Base-by-base conservation (phyloP, 2,797 vertebrate species). In the Hydrolagus colliei region DNA sequence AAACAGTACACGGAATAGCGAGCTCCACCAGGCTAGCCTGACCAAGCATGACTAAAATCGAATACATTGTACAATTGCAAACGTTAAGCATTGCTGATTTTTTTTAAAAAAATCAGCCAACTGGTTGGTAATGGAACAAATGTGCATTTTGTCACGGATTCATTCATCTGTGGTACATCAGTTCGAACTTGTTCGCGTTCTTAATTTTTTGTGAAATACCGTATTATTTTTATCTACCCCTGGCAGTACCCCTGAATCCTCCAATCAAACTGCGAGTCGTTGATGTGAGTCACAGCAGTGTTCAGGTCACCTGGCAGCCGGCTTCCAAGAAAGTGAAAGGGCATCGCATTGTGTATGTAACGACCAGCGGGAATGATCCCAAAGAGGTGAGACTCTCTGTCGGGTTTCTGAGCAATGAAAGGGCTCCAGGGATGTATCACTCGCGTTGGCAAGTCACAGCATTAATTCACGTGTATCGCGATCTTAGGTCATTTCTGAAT, bases 221-320 rank as follows among this genome's bases (percentile, higher is more conserved):
- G 3, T 76, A 9, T 52, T 52, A 18, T 14, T 9, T 35, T 20
- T 61, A 0, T 86, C 27, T 86, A 52, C 79, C 61, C 77, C 67
- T 89, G 89, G 22, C 91, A 98, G 97, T 94, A 32, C 86, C 93
- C 20, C 89, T 95, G 86, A 93, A 90, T 0, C 88, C 92, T 0
- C 95, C 94, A 0, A 27, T 89, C 11, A 94, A 89, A 72, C 88
- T 98, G 87, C 92, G 92, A 75, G 96, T 99, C 90, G 95, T 95
- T 0, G 90, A 95, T 72, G 92, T 98, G 82, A 95, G 92, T 89
- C 97, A 99, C 80, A 94, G 95, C 0, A 93, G 93, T 0, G 91
- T 95, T 68, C 92, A 90, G 3, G 94, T 98, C 84, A 95, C 92
- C 89, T 99, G 97, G 98, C 93, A 92, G 12, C 90, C 91, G 0